A percentile compares a stretch with the other conserved stretches of the same genome.
Evolutionary conservation across 2,888 invertebrate species (phyloP).

Genomic region (Diaphora mendica): DNA sequence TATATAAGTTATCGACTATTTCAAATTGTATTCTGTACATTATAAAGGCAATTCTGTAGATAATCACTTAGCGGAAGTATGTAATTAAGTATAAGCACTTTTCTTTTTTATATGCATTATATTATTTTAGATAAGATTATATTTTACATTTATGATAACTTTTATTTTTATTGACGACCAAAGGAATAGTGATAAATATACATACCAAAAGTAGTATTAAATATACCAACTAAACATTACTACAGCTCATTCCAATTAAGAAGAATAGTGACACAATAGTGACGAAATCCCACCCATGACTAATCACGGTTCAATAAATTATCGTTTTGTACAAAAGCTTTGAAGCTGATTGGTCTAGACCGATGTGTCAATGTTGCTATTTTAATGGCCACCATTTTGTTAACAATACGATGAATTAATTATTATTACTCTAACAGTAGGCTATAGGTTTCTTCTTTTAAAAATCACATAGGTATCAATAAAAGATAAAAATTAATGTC

Average conservation of each 20-base stretch:
- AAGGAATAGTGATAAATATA: neutral
- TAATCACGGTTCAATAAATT: no score
- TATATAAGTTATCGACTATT: neutral
- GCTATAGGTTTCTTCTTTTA: no score
- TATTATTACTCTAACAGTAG: neutral
- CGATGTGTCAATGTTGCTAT: no score
- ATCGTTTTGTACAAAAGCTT: no score
- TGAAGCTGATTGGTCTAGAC: no score
- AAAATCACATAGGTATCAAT: neutral
- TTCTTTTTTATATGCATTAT: neutral
- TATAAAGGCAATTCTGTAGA: no score
- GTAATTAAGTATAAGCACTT: neutral
- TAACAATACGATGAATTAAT: neutral
- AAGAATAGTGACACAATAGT: no score
- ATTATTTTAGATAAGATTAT: neutral
- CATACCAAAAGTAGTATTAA: neutral
- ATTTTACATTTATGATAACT: neutral
- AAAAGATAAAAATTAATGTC: neutral
- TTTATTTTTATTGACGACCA: neutral
- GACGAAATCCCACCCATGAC: no score
- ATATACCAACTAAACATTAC: no score
- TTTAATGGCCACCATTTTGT: no score
- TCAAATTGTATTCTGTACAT: no score
- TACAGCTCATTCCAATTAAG: no score
- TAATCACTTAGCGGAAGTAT: neutral